phyloP scores from a whole-genome alignment of 1,140 invertebrate species.

The Leptinotarsa defecta region DNA sequence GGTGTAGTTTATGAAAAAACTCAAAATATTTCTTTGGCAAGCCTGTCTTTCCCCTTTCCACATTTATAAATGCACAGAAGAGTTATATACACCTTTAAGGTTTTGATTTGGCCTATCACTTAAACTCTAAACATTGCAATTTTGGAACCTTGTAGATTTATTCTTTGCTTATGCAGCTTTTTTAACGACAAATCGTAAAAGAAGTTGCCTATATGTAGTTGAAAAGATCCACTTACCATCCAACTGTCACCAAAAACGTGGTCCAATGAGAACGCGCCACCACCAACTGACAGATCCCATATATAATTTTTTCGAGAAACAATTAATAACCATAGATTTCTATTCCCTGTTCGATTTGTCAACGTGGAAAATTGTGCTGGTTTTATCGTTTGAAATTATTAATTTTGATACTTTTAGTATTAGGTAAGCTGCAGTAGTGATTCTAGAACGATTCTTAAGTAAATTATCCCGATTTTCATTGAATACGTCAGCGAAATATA shows the following conservation, averaged over 20 bases:
- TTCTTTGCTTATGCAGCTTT: no score
- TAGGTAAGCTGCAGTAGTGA: constrained; percentile 19
- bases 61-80: no score
- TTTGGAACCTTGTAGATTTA: no score
- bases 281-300: constrained; percentile 31
- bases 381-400: constrained; percentile 18
- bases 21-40: no score
- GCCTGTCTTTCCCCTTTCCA: no score
- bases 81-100: no score
- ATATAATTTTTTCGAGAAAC: not conserved
- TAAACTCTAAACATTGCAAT: no score
- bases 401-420: constrained; percentile 23
- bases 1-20: no score
- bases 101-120: no score
- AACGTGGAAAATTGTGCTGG: constrained; percentile 36
- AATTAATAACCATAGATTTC: not conserved
- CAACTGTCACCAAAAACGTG: constrained; percentile 42
- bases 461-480: constrained; percentile 10
- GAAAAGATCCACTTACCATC: no score
- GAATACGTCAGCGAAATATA: not conserved
- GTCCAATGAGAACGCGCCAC: constrained; percentile 51
- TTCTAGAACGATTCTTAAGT: not conserved
- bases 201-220: no score
- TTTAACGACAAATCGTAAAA: no score
- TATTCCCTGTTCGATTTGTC: constrained; percentile 25